A percentile compares a stretch with the other conserved stretches of the same genome.
Conservation (phyloP, 1,140 invertebrate species). For the Agrypnia vestita region DNA sequence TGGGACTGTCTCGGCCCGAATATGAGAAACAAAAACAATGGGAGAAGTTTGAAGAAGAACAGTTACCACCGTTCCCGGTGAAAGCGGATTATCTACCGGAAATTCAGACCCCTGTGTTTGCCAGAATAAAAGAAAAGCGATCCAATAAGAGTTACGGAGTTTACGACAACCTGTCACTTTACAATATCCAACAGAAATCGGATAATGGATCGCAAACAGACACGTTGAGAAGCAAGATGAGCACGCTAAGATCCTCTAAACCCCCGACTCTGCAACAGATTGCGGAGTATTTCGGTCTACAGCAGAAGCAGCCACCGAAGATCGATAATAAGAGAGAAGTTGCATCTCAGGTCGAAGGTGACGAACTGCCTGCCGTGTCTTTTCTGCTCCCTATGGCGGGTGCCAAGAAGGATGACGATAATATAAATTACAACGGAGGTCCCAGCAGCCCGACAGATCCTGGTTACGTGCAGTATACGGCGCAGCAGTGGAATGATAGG, state of each 20-base stretch:
- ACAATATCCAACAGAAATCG: constrained; percentile 47
- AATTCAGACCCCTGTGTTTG: constrained; percentile 68
- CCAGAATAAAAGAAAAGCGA: constrained; percentile 66
- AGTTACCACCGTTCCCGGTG: constrained; percentile 60
- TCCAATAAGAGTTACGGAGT: constrained; percentile 51
- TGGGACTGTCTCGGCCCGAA: constrained; percentile 40
- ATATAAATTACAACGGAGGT: constrained; percentile 62
- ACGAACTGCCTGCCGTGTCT: constrained; percentile 54
- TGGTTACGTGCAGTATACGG: constrained; percentile 80
- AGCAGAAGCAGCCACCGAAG: constrained; percentile 58
- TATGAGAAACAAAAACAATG: constrained; percentile 56
- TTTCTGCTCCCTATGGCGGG: constrained; percentile 55
- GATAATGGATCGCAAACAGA: constrained; percentile 53
- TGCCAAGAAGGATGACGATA: constrained; percentile 43
- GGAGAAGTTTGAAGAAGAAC: constrained; percentile 59
- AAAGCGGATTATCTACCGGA: constrained; percentile 70
- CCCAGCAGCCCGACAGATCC: constrained; percentile 78
- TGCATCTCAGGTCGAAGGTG: constrained; percentile 47
- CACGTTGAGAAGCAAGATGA: constrained; percentile 53
- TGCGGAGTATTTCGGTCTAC: constrained; percentile 66
- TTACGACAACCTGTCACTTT: constrained; percentile 55
- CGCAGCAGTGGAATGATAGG: constrained; percentile 77
- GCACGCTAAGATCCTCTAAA: constrained; percentile 53
- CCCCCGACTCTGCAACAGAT: constrained; percentile 70
- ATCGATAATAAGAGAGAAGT: constrained; percentile 61